Evolutionary conservation across 30 jellyfish, hydroid and myxozoan species (phyloP), one percentile per base, ranked within the genome.

Genomic region (Aurelia aurita): DNA sequence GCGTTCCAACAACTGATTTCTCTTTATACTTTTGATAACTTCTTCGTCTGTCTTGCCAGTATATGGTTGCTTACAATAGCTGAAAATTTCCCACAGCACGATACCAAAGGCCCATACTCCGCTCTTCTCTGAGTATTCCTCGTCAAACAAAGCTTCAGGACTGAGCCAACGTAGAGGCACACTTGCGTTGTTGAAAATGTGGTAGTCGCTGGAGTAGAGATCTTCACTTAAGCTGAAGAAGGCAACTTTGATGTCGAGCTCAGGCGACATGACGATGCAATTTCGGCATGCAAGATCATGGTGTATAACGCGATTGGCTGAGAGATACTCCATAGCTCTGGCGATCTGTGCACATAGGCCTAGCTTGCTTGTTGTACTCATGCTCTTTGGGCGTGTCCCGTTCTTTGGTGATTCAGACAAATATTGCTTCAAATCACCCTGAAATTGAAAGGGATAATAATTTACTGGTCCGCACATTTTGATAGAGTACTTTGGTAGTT

Each of bases 71-170:
- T 72, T 78, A 7, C 97, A 96, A 34, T 45, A 23, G 69, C 94
- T 69, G 77, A 65, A 83, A 20, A 88, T 46, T 69, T 93, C 98
- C 98, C 98, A 93, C 79, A 88, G 59, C 74, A 93, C 90, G 34
- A 93, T 91, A 35, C 96, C 97, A 79, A 81, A 93, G 1, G 97
- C 96, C 98, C 98, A 93, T 16, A 93, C 98, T 32, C 93, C 98
- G 55, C 97, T 93, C 79, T 93, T 93, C 89, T 93, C 98, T 58
- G 97, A 87, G 49, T 93, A 93, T 20, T 64, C 73, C 31, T 80
- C 96, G 32, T 86, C 87, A 44, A 54, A 44, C 22, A 93, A 77
- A 15, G 92, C 96, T 58, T 93, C 98, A 1, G 98, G 98, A 58
- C 97, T 89, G 59, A 93, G 84, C 98, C 98, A 93, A 13, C 98